These are phyloP conservation scores for Cyanoramphus novaezelandiae DNA, from an alignment of 2,113 vertebrate species.

Conservation along the genomic window DNA sequence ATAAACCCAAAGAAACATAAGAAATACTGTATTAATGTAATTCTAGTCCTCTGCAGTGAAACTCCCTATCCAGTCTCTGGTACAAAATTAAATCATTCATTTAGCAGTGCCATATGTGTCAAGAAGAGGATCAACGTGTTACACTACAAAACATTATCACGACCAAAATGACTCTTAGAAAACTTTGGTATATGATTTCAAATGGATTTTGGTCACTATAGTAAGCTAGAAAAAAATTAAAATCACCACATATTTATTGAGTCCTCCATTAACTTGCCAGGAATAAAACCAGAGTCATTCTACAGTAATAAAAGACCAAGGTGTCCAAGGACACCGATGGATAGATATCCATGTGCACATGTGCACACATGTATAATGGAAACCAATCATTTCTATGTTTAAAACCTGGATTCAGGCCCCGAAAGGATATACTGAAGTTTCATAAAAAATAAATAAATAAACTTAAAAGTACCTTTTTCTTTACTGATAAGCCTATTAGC, in stretches of 20 bases:
- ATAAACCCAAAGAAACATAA: neutral
- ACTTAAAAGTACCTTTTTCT: fast-evolving
- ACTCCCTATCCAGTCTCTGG: neutral
- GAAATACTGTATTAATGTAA: neutral
- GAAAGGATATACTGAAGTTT: neutral
- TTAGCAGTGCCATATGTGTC: neutral
- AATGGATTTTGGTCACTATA: neutral
- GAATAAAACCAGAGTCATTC: neutral
- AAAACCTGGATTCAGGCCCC: neutral
- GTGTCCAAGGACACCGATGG: neutral
- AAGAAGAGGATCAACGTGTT: neutral
- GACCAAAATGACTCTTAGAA: neutral
- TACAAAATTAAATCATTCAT: neutral
- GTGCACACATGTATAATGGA: fast-evolving
- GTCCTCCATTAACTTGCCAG: neutral
- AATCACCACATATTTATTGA: neutral
- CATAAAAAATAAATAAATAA: neutral
- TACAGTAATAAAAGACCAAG: neutral
- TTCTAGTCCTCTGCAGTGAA: neutral
- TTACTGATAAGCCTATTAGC: neutral
- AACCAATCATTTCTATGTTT: neutral
- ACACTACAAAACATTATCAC: neutral
- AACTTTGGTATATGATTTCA: neutral
- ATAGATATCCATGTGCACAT: fast-evolving
- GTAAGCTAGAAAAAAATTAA: neutral